Evolutionary conservation across 2,113 vertebrate genomes (phyloP).

Genomic region (Physeter macrocephalus): DNA sequence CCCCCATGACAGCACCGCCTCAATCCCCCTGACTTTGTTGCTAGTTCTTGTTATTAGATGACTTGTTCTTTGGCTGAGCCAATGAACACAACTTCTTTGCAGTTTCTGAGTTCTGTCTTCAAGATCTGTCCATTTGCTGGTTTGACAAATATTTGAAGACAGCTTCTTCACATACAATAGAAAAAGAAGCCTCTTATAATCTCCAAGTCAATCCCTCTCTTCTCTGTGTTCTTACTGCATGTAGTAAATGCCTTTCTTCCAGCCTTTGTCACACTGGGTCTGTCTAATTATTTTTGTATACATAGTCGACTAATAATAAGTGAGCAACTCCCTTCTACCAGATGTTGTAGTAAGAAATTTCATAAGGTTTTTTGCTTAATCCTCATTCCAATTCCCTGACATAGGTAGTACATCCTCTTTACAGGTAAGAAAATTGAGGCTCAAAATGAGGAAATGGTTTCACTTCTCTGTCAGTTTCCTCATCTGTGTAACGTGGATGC

Average conservation of each 20-base stretch:
- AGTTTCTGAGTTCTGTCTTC: not conserved
- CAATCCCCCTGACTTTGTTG: not conserved
- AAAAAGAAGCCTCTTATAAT: not conserved
- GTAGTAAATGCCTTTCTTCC: not conserved
- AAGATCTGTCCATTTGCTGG: not conserved
- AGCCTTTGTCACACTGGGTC: not conserved
- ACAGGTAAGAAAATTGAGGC: not conserved
- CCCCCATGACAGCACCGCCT: not conserved
- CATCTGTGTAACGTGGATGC: not conserved
- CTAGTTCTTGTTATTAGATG: not conserved
- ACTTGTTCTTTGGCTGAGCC: not conserved
- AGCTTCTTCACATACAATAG: not conserved
- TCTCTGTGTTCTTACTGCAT: not conserved
- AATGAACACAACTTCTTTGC: not conserved
- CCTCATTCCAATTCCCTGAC: not conserved
- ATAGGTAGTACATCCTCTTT: not conserved
- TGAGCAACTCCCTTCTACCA: not conserved
- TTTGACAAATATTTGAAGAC: not conserved
- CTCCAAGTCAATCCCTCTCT: not conserved
- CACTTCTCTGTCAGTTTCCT: not conserved
- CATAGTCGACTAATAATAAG: not conserved
- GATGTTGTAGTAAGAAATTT: not conserved
- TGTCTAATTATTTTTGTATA: not conserved
- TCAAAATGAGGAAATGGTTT: not conserved
- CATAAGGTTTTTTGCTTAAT: not conserved